Conservation (phyloP, 2,113 vertebrate species). For the Chroicocephalus ridibundus region DNA sequence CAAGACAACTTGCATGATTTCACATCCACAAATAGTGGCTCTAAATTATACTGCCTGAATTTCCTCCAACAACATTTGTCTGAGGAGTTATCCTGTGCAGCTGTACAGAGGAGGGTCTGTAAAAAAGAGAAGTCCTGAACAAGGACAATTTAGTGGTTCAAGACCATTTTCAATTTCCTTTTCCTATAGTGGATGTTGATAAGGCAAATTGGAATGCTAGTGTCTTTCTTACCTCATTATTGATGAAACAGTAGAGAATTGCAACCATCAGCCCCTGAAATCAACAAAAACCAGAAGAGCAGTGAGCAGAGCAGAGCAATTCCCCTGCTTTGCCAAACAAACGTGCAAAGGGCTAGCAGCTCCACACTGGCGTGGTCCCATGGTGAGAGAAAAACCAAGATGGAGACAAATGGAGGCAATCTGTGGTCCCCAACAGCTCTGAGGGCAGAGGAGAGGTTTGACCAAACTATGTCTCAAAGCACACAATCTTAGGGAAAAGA, state of each 20-base stretch:
- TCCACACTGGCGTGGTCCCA: background rate
- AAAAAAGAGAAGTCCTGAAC: background rate
- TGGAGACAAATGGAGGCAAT: background rate
- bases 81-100: background rate
- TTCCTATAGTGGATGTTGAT: background rate
- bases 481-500: background rate
- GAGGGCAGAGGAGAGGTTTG: background rate
- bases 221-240: slow-evolving; percentile 83
- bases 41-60: background rate
- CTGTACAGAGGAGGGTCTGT: background rate
- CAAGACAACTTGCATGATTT: background rate
- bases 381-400: background rate
- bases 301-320: background rate
- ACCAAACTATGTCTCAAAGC: background rate
- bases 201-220: background rate
- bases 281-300: background rate
- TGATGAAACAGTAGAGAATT: slow-evolving; percentile 88
- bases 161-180: slow-evolving; percentile 25
- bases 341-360: background rate
- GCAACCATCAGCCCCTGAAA: slow-evolving; percentile 87
- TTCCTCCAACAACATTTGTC: background rate
- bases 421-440: background rate
- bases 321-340: background rate
- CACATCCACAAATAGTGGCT: background rate
- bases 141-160: background rate